Percentiles rank a stretch among this genome's conserved stretches.
phyloP scores from a whole-genome alignment of 2,888 invertebrate species.

The Apoda limacodes region DNA sequence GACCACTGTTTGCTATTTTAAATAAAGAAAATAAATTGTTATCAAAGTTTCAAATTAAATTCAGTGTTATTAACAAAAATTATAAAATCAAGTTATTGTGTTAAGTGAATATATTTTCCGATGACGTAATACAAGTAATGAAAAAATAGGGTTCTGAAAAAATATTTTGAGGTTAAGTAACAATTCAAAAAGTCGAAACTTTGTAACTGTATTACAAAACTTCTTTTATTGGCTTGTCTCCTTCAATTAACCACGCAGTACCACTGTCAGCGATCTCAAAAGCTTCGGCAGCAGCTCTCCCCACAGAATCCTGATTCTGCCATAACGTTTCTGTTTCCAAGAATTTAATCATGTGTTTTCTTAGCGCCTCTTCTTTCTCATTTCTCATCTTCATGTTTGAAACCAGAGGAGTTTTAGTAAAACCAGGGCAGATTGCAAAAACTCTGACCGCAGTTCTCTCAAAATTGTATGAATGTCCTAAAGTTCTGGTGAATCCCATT shows the following conservation, averaged over 20 bases:
- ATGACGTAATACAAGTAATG: too few species aligned
- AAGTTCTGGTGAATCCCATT: conserved; percentile 45
- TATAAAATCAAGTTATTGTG: too few species aligned
- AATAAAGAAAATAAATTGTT: too few species aligned
- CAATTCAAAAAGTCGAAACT: too few species aligned
- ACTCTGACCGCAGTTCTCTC: conserved; percentile 48
- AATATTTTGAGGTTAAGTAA: too few species aligned
- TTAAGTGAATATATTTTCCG: too few species aligned
- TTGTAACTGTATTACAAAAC: too few species aligned
- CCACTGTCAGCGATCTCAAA: conserved; percentile 42
- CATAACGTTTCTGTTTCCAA: conserved; percentile 14
- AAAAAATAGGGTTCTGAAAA: too few species aligned
- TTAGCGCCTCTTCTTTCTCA: conserved; percentile 11
- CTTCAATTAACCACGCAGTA: conserved; percentile 33
- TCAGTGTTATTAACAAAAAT: too few species aligned
- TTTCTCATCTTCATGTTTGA: conserved; percentile 11
- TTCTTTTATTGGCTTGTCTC: conserved; percentile 4
- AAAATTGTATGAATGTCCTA: conserved; percentile 40
- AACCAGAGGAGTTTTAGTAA: conserved; percentile 26
- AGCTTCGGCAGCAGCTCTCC: conserved; percentile 24
- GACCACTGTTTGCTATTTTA: too few species aligned
- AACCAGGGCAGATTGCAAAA: conserved; percentile 56
- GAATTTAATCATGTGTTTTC: conserved; percentile 13
- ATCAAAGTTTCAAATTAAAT: too few species aligned
- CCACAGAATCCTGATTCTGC: conserved; percentile 25